Percentiles rank a stretch among this genome's conserved stretches.
phyloP scores from a whole-genome alignment of 2,797 vertebrate genomes.

The Fistularia tabacaria region DNA sequence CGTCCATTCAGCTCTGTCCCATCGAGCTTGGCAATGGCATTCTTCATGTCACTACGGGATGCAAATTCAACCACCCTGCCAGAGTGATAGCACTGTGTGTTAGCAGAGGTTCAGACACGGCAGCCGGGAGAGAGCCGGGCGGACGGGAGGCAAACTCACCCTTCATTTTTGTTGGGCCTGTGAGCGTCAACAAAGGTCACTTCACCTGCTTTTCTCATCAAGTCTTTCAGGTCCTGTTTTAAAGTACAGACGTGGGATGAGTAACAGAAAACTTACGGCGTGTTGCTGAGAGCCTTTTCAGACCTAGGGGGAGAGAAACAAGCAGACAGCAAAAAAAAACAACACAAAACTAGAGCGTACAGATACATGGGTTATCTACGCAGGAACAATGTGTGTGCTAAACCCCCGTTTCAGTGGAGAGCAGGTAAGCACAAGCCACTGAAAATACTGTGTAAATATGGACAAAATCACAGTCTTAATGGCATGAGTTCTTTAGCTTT shows the following conservation, averaged over 20 bases:
- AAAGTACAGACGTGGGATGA: constrained; percentile 61
- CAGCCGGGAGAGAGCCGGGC: accelerated
- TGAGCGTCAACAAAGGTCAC: constrained; percentile 95
- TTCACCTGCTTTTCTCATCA: constrained; percentile 93
- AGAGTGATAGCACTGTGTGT: not conserved
- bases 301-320: constrained; percentile 58
- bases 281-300: constrained; percentile 47
- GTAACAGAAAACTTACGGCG: constrained; percentile 14
- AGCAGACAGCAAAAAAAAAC: constrained; percentile 51
- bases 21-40: constrained; percentile 86
- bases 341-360: constrained; percentile 20
- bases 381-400: constrained; percentile 27
- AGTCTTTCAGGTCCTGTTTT: constrained; percentile 90
- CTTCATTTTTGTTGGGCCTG: constrained; percentile 91
- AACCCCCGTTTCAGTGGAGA: constrained; percentile 44
- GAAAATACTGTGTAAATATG: constrained; percentile 14
- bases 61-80: constrained; percentile 91
- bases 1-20: constrained; percentile 90
- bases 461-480: constrained; percentile 11
- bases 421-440: constrained; percentile 49
- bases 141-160: constrained; percentile 59
- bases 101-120: not conserved
- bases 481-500: constrained; percentile 6
- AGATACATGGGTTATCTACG: constrained; percentile 7
- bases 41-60: constrained; percentile 91